phyloP scores from a whole-genome alignment of 2,113 vertebrate genomes.

The Ranitomeya variabilis region DNA sequence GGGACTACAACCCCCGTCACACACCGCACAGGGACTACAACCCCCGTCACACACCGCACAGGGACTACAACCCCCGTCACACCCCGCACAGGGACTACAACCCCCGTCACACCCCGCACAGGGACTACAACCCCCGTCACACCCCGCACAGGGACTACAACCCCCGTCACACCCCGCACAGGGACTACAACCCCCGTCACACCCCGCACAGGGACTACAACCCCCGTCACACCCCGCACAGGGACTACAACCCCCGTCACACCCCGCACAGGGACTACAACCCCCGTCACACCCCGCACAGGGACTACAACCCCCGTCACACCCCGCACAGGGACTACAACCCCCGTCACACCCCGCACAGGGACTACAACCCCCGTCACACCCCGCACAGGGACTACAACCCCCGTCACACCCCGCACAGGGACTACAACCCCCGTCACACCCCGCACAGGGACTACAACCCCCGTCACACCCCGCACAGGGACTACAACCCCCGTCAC shows the following conservation, averaged over 20 bases:
- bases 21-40: background rate
- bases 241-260: background rate
- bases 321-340: background rate
- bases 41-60: background rate
- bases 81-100: no score
- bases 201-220: no score
- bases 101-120: background rate
- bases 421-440: background rate
- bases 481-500: background rate
- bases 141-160: background rate
- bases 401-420: background rate
- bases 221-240: background rate
- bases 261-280: background rate
- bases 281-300: background rate
- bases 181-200: background rate
- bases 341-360: background rate
- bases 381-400: no score
- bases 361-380: background rate
- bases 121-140: background rate
- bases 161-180: background rate
- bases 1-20: background rate
- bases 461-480: background rate
- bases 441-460: background rate
- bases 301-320: background rate
- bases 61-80: background rate